Evolutionary conservation across 2,888 invertebrate species (phyloP), one percentile per base, ranked within the genome.

Genomic region (Platycheirus albimanus): DNA sequence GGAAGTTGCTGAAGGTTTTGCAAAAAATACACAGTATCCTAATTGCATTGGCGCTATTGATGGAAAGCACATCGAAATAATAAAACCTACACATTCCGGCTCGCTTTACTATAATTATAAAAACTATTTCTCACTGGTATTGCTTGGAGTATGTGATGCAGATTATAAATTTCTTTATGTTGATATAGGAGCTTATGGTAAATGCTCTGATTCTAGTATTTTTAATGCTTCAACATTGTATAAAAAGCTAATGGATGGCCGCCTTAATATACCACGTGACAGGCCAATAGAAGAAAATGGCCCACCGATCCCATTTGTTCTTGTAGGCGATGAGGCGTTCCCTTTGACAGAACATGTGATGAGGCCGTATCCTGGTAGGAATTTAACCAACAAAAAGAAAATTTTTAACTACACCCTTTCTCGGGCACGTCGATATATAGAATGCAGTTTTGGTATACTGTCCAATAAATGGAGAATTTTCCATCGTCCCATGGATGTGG

Each of bases 221-320:
- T 5, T 43, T 1, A 17, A 28, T 49, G 13, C 28, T 24, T 1
- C 13, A 51, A 51, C 24, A 51, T 30, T 51, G 24, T 51, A 28
- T 28, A 51, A 51, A 51, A 51, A 51, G 24, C 24, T 24, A 24
- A 24, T 24, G 24, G 24, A 28, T 51, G 20, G 24, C 24, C 51
- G 28, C 24, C n/a, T 56, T 11, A 56, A 56, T 56, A 41, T 56
- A 56, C 56, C 56, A 24, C 24, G 24, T 24, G n/a, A n/a, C 11
- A 54, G 20, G 3, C 36, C 33, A 33, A n/a, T n/a, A n/a, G n/a
- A n/a, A n/a, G n/a, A n/a, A n/a, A n/a, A n/a, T n/a, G 24, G 24
- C 56, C 56, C 20, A 24, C 24, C 24, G 6, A 43, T 58, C 24
- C 58, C 58, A 28, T 43, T 11, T 43, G 24, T 43, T 3, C 13